Conservation (phyloP, 2,888 invertebrate genomes). For the Anoncus sp. region DNA sequence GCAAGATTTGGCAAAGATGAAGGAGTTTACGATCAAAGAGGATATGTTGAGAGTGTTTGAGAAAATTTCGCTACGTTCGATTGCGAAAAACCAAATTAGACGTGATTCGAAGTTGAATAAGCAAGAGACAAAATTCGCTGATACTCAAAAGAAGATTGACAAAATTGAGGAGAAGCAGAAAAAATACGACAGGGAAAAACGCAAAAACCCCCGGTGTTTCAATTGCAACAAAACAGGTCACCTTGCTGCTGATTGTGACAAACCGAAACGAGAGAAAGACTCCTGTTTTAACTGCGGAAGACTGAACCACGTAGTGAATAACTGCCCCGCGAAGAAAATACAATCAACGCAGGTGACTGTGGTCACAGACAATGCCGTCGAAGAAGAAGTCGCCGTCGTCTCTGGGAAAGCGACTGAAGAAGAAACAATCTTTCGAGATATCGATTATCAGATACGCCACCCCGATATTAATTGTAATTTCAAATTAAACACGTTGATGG, state of each 20-base stretch:
- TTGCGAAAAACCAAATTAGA: conserved; percentile 6
- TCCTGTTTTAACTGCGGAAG: conserved; percentile 24
- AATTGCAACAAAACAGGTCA: conserved; percentile 33
- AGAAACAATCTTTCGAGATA: conserved; percentile 11
- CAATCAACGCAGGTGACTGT: background rate
- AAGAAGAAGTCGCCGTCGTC: background rate
- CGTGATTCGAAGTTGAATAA: conserved; percentile 1
- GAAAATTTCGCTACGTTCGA: conserved; percentile 35
- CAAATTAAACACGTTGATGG: conserved; percentile 24
- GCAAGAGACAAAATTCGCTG: background rate
- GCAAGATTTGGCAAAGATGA: conserved; percentile 51
- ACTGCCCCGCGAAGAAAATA: conserved; percentile 19
- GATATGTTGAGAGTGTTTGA: conserved; percentile 51
- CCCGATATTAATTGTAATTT: background rate
- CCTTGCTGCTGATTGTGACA: conserved; percentile 1
- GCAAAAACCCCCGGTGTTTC: conserved; percentile 14
- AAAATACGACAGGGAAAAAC: conserved; percentile 23
- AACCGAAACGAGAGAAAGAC: conserved; percentile 23
- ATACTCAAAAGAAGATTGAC: background rate
- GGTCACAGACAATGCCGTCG: conserved; percentile 5
- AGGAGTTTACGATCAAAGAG: conserved; percentile 31
- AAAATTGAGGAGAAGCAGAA: conserved; percentile 7
- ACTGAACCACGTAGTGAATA: conserved; percentile 9
- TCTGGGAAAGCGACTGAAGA: conserved; percentile 4
- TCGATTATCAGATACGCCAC: conserved; percentile 23